A percentile compares a stretch with the other conserved stretches of the same genome.
Evolutionary conservation across 2,797 vertebrate genomes (phyloP).

Genomic region (Alosa sapidissima): DNA sequence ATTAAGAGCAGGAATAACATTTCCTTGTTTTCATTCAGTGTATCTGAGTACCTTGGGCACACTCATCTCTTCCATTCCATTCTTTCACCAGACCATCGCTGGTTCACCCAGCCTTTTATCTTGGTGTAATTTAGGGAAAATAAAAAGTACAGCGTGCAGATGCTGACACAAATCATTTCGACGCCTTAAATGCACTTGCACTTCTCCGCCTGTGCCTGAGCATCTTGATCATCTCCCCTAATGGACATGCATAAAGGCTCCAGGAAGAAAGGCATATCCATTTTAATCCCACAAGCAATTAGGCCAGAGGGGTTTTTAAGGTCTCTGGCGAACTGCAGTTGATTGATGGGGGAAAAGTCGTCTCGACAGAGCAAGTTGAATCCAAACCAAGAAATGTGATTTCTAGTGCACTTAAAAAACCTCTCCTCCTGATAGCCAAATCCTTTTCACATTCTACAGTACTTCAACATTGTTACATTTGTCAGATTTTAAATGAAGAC

Average conservation of each 20-base stretch:
- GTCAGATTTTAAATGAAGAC: constrained; percentile 22
- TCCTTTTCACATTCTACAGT: constrained; percentile 1
- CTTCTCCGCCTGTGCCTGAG: constrained; percentile 55
- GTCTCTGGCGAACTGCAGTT: constrained; percentile 69
- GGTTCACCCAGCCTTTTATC: background rate
- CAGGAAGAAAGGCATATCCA: constrained; percentile 68
- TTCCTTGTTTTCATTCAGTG: background rate
- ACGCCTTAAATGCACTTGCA: constrained; percentile 25
- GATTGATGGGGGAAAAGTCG: constrained; percentile 75
- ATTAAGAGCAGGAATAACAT: background rate
- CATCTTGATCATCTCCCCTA: constrained; percentile 65
- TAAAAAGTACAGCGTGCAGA: constrained; percentile 31
- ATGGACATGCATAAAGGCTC: constrained; percentile 73
- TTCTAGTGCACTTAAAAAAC: constrained; percentile 9
- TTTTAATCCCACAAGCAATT: constrained; percentile 81
- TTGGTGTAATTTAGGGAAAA: constrained; percentile 5
- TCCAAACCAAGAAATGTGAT: constrained; percentile 55
- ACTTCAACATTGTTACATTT: background rate
- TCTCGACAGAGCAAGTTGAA: constrained; percentile 71
- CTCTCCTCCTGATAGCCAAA: background rate
- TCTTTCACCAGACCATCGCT: background rate
- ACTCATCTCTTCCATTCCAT: background rate
- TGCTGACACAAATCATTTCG: constrained; percentile 29
- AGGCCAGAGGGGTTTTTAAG: constrained; percentile 71
- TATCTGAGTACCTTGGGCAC: background rate